Conservation (phyloP, 2,888 invertebrate species). For the Harpagoxenus sublaevis region DNA sequence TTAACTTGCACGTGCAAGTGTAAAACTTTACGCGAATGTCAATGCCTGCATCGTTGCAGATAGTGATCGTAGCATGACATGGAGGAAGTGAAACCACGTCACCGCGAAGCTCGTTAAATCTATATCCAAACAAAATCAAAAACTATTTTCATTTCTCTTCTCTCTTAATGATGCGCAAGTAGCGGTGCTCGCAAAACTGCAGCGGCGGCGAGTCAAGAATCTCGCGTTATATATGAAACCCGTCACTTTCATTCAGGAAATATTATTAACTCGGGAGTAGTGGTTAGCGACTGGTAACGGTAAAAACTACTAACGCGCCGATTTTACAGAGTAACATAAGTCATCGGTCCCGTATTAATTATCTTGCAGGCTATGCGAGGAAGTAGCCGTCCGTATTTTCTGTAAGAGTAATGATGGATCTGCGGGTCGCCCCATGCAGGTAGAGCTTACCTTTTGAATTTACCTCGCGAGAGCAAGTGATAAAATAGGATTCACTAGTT, state of each 20-base stretch:
- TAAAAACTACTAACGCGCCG: neutral
- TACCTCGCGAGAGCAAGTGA: neutral
- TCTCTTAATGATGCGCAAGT: slow-evolving; percentile 24
- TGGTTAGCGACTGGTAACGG: neutral
- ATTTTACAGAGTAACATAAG: neutral
- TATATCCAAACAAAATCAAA: slow-evolving; percentile 8
- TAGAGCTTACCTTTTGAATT: slow-evolving; percentile 25
- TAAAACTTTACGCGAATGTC: neutral
- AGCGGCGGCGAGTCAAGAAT: neutral
- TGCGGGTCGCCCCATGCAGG: too few species aligned
- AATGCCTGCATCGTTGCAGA: neutral
- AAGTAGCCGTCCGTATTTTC: neutral
- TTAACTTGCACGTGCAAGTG: neutral
- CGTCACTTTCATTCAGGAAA: slow-evolving; percentile 42
- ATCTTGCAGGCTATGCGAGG: neutral
- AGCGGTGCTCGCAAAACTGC: neutral
- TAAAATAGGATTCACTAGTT: slow-evolving; percentile 17
- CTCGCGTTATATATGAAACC: neutral
- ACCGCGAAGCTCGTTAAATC: slow-evolving; percentile 13
- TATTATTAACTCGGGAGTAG: neutral
- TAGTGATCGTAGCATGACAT: slow-evolving; percentile 9
- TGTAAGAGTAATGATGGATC: too few species aligned
- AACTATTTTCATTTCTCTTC: slow-evolving; percentile 22
- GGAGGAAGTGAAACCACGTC: slow-evolving; percentile 15
- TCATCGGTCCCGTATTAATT: neutral